These are phyloP conservation scores for Xenentodon cancila DNA, from an alignment of 2,797 vertebrate genomes.

Conservation along the genomic window DNA sequence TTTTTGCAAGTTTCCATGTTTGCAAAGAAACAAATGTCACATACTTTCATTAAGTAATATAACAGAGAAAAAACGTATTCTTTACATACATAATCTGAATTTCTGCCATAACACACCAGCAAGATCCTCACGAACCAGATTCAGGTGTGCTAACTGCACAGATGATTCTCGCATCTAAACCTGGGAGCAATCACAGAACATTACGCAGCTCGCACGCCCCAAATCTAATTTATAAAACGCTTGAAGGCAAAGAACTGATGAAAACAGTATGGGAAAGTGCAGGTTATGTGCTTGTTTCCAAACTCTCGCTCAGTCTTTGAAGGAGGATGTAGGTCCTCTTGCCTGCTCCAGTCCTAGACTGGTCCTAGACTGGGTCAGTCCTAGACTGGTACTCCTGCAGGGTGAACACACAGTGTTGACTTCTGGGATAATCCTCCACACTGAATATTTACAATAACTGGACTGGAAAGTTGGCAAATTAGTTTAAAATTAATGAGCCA, in stretches of 20 bases:
- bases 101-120: not conserved
- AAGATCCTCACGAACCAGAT: constrained; percentile 14
- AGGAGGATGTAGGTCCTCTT: constrained; percentile 45
- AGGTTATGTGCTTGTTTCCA: constrained; percentile 45
- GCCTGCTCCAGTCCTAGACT: constrained; percentile 34
- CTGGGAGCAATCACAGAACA: constrained; percentile 22
- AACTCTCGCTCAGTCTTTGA: constrained; percentile 45
- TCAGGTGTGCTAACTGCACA: constrained; percentile 2
- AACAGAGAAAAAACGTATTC: constrained; percentile 7
- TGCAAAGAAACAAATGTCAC: constrained; percentile 25
- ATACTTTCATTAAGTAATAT: constrained; percentile 8
- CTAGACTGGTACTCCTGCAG: constrained; percentile 38
- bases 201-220: constrained; percentile 27
- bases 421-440: constrained; percentile 65
- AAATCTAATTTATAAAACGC: constrained; percentile 38
- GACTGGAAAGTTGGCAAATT: constrained; percentile 33
- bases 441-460: constrained; percentile 50
- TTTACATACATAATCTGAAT: not conserved
- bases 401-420: constrained; percentile 38
- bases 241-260: constrained; percentile 30
- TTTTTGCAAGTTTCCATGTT: constrained; percentile 6
- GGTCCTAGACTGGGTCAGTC: constrained; percentile 49
- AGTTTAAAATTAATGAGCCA: not conserved
- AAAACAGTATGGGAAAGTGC: constrained; percentile 38
- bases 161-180: constrained; percentile 13